These are phyloP conservation scores for Corydoras sp. DNA, from an alignment of 2,113 vertebrate genomes.

Conservation along the genomic window DNA sequence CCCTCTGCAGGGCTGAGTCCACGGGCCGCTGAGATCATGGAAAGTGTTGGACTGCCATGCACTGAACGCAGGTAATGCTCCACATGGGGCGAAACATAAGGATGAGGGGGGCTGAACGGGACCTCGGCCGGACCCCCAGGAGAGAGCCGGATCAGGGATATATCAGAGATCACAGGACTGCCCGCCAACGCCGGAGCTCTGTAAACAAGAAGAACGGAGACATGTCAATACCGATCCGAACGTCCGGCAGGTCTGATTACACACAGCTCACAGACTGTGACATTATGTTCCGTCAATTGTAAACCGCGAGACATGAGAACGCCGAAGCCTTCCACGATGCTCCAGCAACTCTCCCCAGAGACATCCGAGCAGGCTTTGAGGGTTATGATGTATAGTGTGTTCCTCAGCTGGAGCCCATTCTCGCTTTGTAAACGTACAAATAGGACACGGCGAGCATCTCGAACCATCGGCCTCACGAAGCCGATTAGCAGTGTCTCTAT, in stretches of 20 bases:
- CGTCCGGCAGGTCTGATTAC: too few relatives aligned
- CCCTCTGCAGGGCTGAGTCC: slow-evolving; percentile 84
- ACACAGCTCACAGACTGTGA: too few relatives aligned
- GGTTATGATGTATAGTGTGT: slow-evolving; percentile 14
- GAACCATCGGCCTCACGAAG: slow-evolving; percentile 14
- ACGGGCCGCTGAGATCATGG: slow-evolving; percentile 83
- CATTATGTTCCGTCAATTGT: too few relatives aligned
- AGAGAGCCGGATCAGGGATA: slow-evolving; percentile 90
- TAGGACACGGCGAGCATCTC: slow-evolving; percentile 13
- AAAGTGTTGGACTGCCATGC: slow-evolving; percentile 85
- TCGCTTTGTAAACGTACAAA: slow-evolving; percentile 23
- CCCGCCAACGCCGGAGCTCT: slow-evolving; percentile 78
- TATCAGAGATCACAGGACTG: slow-evolving; percentile 86
- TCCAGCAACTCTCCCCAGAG: slow-evolving; percentile 3
- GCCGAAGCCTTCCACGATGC: neutral
- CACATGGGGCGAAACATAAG: slow-evolving; percentile 83
- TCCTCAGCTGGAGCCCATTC: slow-evolving; percentile 5
- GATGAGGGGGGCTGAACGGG: slow-evolving; percentile 77
- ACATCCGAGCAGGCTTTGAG: neutral
- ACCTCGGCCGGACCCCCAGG: slow-evolving; percentile 75
- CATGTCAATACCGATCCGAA: neutral
- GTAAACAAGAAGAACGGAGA: slow-evolving; percentile 19
- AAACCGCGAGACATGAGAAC: too few relatives aligned
- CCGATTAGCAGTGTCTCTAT: slow-evolving; percentile 15
- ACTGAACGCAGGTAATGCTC: slow-evolving; percentile 92